Percentiles rank a stretch among this genome's conserved stretches.
Conservation (phyloP, 2,888 invertebrate genomes). For the Sphinx pinastri region DNA sequence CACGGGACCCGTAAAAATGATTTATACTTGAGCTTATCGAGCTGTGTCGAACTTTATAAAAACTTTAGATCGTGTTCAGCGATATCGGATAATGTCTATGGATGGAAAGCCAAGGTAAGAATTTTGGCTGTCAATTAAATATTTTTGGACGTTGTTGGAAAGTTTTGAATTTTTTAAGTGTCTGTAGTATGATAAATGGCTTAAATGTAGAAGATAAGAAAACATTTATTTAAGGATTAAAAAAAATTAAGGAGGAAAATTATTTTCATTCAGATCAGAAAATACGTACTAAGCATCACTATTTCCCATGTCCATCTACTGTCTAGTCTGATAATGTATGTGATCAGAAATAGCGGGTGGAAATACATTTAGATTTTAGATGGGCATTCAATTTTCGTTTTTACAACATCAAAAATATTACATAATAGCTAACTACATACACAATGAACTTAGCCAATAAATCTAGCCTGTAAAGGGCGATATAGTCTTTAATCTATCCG, state of each 20-base stretch:
- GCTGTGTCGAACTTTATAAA: constrained; percentile 65
- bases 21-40: constrained; percentile 76
- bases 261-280: no score
- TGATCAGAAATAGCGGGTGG: no score
- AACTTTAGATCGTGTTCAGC: constrained; percentile 59
- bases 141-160: neutral
- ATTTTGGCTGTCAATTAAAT: constrained; percentile 7
- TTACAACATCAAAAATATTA: neutral
- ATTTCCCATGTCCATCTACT: no score
- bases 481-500: constrained; percentile 25
- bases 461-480: constrained; percentile 4
- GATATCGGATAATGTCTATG: constrained; percentile 48
- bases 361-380: no score
- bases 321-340: no score
- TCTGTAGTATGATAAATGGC: no score
- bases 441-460: constrained; percentile 2
- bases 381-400: no score
- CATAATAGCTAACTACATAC: neutral
- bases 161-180: neutral
- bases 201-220: neutral
- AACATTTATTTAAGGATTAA: neutral
- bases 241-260: neutral
- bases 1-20: constrained; percentile 74
- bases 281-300: no score
- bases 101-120: neutral